Conservation (phyloP, 2,888 invertebrate genomes). For the Drosophila glabriapex region DNA sequence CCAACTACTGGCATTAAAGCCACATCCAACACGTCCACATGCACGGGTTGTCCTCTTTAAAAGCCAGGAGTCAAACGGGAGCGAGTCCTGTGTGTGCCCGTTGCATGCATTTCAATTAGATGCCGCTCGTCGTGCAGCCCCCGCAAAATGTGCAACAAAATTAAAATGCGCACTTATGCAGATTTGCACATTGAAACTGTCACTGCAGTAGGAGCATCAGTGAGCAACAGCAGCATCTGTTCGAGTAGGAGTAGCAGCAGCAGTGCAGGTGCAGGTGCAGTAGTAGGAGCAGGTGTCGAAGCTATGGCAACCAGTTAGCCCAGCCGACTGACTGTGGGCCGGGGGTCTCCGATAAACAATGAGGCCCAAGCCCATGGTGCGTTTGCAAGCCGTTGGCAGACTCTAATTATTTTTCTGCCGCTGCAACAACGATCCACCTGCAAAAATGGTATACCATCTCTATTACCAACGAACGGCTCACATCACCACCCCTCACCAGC, state of each 20-base stretch:
- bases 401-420: slow-evolving; percentile 80
- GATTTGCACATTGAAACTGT: slow-evolving; percentile 82
- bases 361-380: slow-evolving; percentile 55
- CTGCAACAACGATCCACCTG: slow-evolving; percentile 63
- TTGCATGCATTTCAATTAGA: slow-evolving; percentile 79
- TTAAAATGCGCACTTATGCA: slow-evolving; percentile 82
- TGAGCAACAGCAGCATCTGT: slow-evolving; percentile 8
- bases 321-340: slow-evolving; percentile 4
- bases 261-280: background rate
- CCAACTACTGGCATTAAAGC: slow-evolving; percentile 43
- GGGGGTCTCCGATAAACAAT: slow-evolving; percentile 37
- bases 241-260: background rate
- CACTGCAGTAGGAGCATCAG: slow-evolving; percentile 48
- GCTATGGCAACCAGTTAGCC: slow-evolving; percentile 44
- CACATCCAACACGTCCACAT: slow-evolving; percentile 19
- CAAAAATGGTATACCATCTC: slow-evolving; percentile 42
- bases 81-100: slow-evolving; percentile 11
- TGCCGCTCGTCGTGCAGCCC: slow-evolving; percentile 57
- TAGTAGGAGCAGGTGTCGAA: slow-evolving; percentile 38
- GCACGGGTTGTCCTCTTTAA: slow-evolving; percentile 39
- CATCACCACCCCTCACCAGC: background rate
- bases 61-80: slow-evolving; percentile 66
- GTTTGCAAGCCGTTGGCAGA: slow-evolving; percentile 65
- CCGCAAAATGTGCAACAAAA: slow-evolving; percentile 81
- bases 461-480: slow-evolving; percentile 21